A percentile compares a stretch with the other conserved stretches of the same genome.
Conservation (phyloP, 1,140 invertebrate genomes). For the Trachelipus rathkii region DNA sequence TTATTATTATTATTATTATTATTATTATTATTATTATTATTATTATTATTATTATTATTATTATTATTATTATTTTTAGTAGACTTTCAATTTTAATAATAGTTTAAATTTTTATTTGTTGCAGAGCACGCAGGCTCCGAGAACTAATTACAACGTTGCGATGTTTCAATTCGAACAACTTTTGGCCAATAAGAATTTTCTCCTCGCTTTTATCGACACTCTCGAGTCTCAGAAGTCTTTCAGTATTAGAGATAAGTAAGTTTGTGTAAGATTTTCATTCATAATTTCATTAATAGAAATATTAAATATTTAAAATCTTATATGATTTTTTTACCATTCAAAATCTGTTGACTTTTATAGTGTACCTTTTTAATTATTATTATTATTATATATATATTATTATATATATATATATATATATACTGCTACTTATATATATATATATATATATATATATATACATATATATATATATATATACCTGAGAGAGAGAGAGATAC, state of each 20-base stretch:
- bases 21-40: not conserved
- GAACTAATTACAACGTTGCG: constrained; percentile 84
- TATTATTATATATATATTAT: too few species aligned
- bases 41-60: constrained; percentile 19
- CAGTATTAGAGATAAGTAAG: constrained; percentile 81
- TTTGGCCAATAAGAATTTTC: constrained; percentile 87
- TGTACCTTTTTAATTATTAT: too few species aligned
- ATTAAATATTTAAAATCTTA: too few species aligned
- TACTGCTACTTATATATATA: too few species aligned
- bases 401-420: too few species aligned
- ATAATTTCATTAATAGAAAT: too few species aligned
- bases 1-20: not conserved
- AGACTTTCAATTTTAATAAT: constrained; percentile 24
- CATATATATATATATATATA: too few species aligned
- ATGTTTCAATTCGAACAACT: constrained; percentile 93
- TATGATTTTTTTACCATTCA: too few species aligned
- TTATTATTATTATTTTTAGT: not conserved
- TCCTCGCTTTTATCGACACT: constrained; percentile 87
- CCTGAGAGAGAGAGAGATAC: too few species aligned
- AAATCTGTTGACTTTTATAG: too few species aligned
- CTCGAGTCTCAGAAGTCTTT: constrained; percentile 85
- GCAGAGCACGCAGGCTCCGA: constrained; percentile 66
- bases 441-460: too few species aligned
- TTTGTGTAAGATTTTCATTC: constrained; percentile 22
- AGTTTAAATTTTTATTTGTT: constrained; percentile 48